These are phyloP conservation scores for Neodiprion fabricii DNA, from an alignment of 1,140 invertebrate genomes.

Conservation along the genomic window DNA sequence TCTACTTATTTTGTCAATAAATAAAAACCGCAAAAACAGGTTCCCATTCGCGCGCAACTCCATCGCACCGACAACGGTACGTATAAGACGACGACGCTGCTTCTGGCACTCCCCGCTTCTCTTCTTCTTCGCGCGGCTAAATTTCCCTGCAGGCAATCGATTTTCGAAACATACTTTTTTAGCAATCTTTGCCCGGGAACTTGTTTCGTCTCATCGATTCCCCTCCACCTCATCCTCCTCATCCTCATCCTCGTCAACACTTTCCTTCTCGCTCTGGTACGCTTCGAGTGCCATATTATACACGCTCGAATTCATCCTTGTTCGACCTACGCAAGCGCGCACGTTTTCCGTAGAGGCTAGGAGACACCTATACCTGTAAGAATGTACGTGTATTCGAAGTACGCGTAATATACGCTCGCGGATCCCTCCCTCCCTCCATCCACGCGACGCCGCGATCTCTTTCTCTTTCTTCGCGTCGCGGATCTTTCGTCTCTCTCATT, in stretches of 20 bases:
- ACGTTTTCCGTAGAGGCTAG: background rate
- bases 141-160: conserved; percentile 2
- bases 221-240: background rate
- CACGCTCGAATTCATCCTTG: background rate
- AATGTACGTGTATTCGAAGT: background rate
- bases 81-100: background rate
- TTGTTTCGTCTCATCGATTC: background rate
- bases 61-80: background rate
- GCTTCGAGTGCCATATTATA: background rate
- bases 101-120: background rate
- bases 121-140: background rate
- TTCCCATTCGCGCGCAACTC: conserved; percentile 36
- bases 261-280: background rate
- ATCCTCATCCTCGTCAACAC: background rate
- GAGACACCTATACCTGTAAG: background rate
- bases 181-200: background rate
- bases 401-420: conserved; percentile 2
- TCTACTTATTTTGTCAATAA: conserved; percentile 56
- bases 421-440: conserved; percentile 26
- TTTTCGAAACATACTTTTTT: conserved; percentile 1
- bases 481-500: background rate
- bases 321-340: background rate
- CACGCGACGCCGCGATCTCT: conserved; percentile 10
- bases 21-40: conserved; percentile 50
- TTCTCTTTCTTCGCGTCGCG: background rate